A percentile compares a stretch with the other conserved stretches of the same genome.
These are phyloP conservation scores for Dipus sagitta DNA, from an alignment of 2,797 vertebrate genomes.

Conservation along the genomic window DNA sequence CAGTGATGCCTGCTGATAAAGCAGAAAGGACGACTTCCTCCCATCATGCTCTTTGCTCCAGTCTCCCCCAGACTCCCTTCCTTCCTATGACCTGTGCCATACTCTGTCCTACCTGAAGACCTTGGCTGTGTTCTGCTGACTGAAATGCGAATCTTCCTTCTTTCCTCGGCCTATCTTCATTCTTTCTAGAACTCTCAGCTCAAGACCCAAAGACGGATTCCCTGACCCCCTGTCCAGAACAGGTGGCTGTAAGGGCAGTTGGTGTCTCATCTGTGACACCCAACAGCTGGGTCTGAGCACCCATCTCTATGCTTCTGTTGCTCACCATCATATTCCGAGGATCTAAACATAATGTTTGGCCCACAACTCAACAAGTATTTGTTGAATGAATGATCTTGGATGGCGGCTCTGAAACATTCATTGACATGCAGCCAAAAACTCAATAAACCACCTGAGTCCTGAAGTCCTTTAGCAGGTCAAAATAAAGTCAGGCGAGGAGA, in stretches of 20 bases:
- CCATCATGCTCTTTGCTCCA: neutral
- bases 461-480: slow-evolving; percentile 48
- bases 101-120: slow-evolving; percentile 12
- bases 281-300: neutral
- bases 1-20: neutral
- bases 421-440: slow-evolving; percentile 65
- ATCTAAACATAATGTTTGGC: neutral
- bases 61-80: neutral
- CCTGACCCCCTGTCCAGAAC: neutral
- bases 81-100: neutral
- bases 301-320: neutral
- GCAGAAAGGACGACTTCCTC: neutral
- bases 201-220: neutral
- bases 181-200: neutral
- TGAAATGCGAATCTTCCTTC: neutral
- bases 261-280: neutral
- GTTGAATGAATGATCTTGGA: slow-evolving; percentile 35
- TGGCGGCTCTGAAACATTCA: slow-evolving; percentile 55
- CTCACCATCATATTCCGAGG: neutral
- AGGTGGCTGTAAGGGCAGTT: neutral
- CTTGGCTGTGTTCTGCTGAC: neutral
- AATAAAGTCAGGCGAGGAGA: slow-evolving; percentile 67
- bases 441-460: slow-evolving; percentile 56
- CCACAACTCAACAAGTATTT: slow-evolving; percentile 29
- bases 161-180: slow-evolving; percentile 33